phyloP scores from a whole-genome alignment of 1,140 invertebrate genomes.

The Drosophila sturtevanti region DNA sequence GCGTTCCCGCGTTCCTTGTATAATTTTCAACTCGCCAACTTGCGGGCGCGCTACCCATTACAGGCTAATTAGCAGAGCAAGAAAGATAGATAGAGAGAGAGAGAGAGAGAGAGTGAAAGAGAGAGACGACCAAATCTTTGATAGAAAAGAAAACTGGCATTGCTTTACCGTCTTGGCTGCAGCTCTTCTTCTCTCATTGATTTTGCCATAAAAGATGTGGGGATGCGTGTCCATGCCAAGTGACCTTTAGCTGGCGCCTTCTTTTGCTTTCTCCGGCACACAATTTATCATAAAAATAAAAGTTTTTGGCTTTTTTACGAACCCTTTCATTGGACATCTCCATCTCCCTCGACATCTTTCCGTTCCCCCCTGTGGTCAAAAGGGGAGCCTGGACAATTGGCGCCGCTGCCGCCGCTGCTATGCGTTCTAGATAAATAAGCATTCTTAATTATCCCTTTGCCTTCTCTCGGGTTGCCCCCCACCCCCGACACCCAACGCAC shows the following conservation, averaged over 20 bases:
- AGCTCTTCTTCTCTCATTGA: slow-evolving; percentile 34
- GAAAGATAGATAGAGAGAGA: background rate
- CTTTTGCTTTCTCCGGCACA: slow-evolving; percentile 13
- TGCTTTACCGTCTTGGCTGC: slow-evolving; percentile 17
- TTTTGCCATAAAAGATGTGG: slow-evolving; percentile 32
- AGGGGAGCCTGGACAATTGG: slow-evolving; percentile 62
- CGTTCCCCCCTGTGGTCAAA: slow-evolving; percentile 63
- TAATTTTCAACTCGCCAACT: slow-evolving; percentile 61
- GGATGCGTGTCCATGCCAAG: slow-evolving; percentile 20
- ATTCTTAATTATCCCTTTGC: slow-evolving; percentile 80
- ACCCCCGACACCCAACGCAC: too few species aligned
- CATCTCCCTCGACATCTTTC: background rate
- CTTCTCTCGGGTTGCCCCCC: slow-evolving; percentile 37
- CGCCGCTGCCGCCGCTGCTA: slow-evolving; percentile 42
- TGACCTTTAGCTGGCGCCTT: slow-evolving; percentile 66
- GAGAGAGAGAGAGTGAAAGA: background rate
- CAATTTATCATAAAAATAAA: slow-evolving; percentile 65
- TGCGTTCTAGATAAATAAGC: slow-evolving; percentile 81
- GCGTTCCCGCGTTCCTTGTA: slow-evolving; percentile 7
- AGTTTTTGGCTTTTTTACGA: slow-evolving; percentile 62
- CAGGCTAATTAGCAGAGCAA: slow-evolving; percentile 43
- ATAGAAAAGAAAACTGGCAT: slow-evolving; percentile 23
- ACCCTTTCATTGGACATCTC: slow-evolving; percentile 33
- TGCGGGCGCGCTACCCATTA: slow-evolving; percentile 27
- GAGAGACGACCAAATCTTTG: slow-evolving; percentile 34